Evolutionary conservation across 2,113 vertebrate genomes (phyloP), one percentile per base, ranked within the genome.

Genomic region (Cyrtonyx montezumae): DNA sequence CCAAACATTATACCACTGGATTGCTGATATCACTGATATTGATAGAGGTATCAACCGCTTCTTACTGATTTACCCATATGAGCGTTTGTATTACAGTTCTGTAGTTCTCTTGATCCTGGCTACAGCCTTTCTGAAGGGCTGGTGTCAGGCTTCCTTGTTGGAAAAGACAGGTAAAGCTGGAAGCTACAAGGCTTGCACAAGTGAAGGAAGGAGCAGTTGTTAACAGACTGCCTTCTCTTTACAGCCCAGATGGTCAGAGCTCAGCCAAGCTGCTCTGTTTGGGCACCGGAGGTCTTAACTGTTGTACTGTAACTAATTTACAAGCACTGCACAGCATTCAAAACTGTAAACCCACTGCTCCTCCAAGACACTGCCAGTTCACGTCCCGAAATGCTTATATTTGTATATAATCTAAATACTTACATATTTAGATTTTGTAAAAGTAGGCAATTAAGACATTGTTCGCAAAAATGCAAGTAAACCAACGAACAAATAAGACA

Each of bases 381-480:
- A 75, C 34, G 36, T 58, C 62, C 75, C 34, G 22, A 91, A 79
- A 65, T 11, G 14, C 26, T 28, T 12, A 11, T 62, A 13, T 40
- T 40, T 40, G 28, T 63, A 26, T 40, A 40, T 28, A 28, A 63
- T 28, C 36, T 63, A 26, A 40, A 17, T 28, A 5, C 4, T 63
- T 9, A 37, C 34, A 25, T 49, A 76, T 65, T 76, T 71, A 28
- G 66, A 48, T 81, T 85, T 76, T 75, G 62, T 75, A 70, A 68
- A 76, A 89, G 58, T 62, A 93, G 87, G 89, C 82, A 91, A 82
- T 49, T 48, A 79, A 53, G 79, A 46, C 17, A 89, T 82, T 87
- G 81, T 84, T 84, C 17, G 36, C 76, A 75, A 75, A 84, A 93
- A 89, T 71, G 48, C 51, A 68, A 94, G 85, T 20, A 79, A 94